phyloP scores from a whole-genome alignment of 2,888 invertebrate species.

The Steromphala cineraria region DNA sequence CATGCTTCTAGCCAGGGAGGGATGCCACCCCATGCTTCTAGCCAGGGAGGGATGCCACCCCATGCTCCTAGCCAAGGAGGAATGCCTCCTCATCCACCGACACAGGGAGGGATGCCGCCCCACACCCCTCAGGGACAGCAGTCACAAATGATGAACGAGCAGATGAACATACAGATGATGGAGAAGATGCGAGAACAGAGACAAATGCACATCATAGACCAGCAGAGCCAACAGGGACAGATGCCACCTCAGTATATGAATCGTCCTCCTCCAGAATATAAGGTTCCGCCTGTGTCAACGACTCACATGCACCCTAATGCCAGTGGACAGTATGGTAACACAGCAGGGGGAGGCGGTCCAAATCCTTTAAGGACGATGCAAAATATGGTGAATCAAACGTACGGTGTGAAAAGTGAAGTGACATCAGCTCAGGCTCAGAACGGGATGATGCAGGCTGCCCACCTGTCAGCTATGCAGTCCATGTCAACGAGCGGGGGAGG shows the following conservation, averaged over 20 bases:
- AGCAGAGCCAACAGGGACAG: slow-evolving; percentile 33
- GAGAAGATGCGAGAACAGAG: slow-evolving; percentile 53
- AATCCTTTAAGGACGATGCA: slow-evolving; percentile 73
- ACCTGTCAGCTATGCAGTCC: slow-evolving; percentile 62
- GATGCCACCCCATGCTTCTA: no score
- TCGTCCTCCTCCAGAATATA: slow-evolving; percentile 91
- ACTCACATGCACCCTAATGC: slow-evolving; percentile 28
- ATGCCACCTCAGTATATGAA: slow-evolving; percentile 62
- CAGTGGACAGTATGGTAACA: slow-evolving; percentile 37
- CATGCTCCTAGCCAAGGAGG: no score
- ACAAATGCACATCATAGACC: slow-evolving; percentile 32
- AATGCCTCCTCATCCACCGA: no score
- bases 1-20: no score
- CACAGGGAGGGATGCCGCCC: not conserved
- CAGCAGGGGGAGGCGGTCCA: slow-evolving; percentile 42
- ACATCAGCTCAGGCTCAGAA: slow-evolving; percentile 50
- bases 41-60: no score
- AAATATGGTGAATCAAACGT: slow-evolving; percentile 78
- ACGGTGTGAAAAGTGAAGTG: slow-evolving; percentile 64
- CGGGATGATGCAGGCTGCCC: slow-evolving; percentile 56
- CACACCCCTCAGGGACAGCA: slow-evolving; percentile 43
- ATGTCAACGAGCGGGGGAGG: slow-evolving; percentile 37
- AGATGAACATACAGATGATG: slow-evolving; percentile 49
- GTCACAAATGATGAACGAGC: slow-evolving; percentile 51
- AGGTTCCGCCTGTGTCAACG: slow-evolving; percentile 70